These are phyloP conservation scores for Drosophila merina DNA, from an alignment of 2,888 invertebrate genomes.

Conservation along the genomic window DNA sequence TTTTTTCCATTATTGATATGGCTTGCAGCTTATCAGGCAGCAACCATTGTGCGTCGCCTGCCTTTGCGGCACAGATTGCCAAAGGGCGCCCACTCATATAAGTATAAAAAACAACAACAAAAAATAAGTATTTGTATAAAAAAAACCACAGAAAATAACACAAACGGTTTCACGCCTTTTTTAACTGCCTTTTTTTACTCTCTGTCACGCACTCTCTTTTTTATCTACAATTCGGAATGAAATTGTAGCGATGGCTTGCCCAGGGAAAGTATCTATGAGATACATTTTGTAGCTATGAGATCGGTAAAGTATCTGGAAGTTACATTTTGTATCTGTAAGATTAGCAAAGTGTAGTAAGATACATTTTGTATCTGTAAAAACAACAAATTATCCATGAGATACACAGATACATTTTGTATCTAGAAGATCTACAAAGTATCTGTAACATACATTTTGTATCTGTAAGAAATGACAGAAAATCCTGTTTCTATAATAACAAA, in stretches of 20 bases:
- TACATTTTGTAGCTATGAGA: neutral
- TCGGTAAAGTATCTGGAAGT: no score
- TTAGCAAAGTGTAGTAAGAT: no score
- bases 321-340: no score
- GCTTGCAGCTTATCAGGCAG: conserved; percentile 30
- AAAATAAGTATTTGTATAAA: neutral
- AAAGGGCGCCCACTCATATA: conserved; percentile 16
- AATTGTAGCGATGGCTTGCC: neutral
- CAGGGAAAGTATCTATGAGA: neutral
- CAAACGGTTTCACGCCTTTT: conserved; percentile 35
- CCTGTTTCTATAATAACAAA: neutral
- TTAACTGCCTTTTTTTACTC: conserved; percentile 14
- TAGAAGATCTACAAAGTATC: no score
- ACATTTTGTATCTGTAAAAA: no score
- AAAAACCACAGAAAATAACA: conserved; percentile 5
- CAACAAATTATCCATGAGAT: no score
- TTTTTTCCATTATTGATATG: conserved; percentile 22
- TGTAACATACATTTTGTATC: no score
- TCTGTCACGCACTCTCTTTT: neutral
- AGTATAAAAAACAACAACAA: neutral
- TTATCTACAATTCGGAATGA: conserved; percentile 10
- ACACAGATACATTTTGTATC: no score
- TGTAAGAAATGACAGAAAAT: no score
- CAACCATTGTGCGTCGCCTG: conserved; percentile 17
- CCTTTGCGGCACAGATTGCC: conserved; percentile 17